phyloP scores from a whole-genome alignment of 1,140 invertebrate genomes.

The Drosophila pallidifrons region DNA sequence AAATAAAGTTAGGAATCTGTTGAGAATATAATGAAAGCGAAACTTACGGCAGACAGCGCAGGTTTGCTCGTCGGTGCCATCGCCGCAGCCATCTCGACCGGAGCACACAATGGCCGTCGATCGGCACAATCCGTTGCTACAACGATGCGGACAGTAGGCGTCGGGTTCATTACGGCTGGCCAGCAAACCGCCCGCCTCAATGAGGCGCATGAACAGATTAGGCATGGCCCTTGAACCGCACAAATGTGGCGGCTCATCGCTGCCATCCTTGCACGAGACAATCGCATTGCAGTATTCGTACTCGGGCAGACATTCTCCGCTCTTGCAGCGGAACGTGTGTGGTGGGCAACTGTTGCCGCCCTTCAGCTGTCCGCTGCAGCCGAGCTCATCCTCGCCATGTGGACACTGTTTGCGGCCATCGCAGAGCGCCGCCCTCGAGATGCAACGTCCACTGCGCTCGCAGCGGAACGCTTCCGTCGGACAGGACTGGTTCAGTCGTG shows the following conservation, averaged over 20 bases:
- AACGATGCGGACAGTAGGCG: slow-evolving; percentile 90
- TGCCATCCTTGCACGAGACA: slow-evolving; percentile 92
- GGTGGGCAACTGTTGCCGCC: slow-evolving; percentile 90
- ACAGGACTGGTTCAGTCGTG: slow-evolving; percentile 74
- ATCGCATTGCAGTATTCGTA: slow-evolving; percentile 96
- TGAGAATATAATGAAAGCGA: slow-evolving; percentile 8
- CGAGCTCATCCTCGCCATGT: slow-evolving; percentile 92
- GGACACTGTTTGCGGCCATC: slow-evolving; percentile 92
- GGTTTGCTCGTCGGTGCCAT: slow-evolving; percentile 93
- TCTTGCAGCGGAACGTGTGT: slow-evolving; percentile 92
- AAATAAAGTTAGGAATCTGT: not conserved
- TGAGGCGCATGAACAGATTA: slow-evolving; percentile 76
- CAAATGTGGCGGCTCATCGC: slow-evolving; percentile 92
- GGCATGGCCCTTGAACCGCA: slow-evolving; percentile 87
- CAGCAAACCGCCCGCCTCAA: slow-evolving; percentile 73
- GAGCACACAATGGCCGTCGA: slow-evolving; percentile 94
- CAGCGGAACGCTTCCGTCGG: slow-evolving; percentile 88
- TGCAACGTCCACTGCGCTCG: slow-evolving; percentile 88
- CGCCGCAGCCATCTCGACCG: slow-evolving; percentile 94
- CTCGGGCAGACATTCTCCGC: slow-evolving; percentile 93
- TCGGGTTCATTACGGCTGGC: slow-evolving; percentile 68
- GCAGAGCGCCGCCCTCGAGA: slow-evolving; percentile 91
- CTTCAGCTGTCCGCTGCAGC: slow-evolving; percentile 88
- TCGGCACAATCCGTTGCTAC: slow-evolving; percentile 93
- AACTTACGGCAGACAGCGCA: slow-evolving; percentile 95